Percentiles rank a stretch among this genome's conserved stretches.
Conservation (phyloP, 2,888 invertebrate species). For the Cetonia aurata region DNA sequence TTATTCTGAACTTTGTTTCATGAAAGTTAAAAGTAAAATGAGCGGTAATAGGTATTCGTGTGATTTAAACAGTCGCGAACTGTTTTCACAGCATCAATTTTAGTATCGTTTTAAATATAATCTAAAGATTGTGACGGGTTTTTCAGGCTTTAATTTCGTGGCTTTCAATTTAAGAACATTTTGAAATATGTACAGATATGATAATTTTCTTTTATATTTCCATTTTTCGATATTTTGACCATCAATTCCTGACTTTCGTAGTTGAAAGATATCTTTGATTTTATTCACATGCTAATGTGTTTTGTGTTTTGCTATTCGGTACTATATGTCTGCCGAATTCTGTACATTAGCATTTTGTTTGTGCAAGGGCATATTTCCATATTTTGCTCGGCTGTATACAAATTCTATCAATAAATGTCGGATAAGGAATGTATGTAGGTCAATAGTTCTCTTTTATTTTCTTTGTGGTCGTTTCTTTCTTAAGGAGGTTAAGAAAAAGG, state of each 20-base stretch:
- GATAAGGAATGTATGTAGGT: constrained; percentile 18
- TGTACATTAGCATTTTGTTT: constrained; percentile 22
- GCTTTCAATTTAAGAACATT: too few relatives aligned
- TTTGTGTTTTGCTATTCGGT: constrained; percentile 7
- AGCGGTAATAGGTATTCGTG: too few relatives aligned
- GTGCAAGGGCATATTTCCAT: constrained; percentile 14
- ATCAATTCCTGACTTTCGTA: constrained; percentile 1
- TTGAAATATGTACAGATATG: too few relatives aligned
- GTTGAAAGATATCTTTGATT: background rate
- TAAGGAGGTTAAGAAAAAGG: background rate
- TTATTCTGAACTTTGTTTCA: too few relatives aligned
- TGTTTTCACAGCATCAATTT: too few relatives aligned
- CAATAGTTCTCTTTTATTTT: constrained; percentile 24
- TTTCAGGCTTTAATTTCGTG: too few relatives aligned
- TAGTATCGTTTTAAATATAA: too few relatives aligned
- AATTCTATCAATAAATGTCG: constrained; percentile 19
- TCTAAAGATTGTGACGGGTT: too few relatives aligned
- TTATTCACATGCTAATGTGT: constrained; percentile 4
- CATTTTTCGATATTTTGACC: background rate
- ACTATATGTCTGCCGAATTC: background rate
- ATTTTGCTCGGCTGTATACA: constrained; percentile 2
- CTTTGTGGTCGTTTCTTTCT: constrained; percentile 21
- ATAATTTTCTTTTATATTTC: too few relatives aligned
- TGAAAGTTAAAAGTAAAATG: too few relatives aligned
- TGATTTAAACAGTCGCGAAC: too few relatives aligned